A percentile compares a stretch with the other conserved stretches of the same genome.
These are phyloP conservation scores for Morelia viridis DNA, from an alignment of 2,797 vertebrate species.

Conservation along the genomic window DNA sequence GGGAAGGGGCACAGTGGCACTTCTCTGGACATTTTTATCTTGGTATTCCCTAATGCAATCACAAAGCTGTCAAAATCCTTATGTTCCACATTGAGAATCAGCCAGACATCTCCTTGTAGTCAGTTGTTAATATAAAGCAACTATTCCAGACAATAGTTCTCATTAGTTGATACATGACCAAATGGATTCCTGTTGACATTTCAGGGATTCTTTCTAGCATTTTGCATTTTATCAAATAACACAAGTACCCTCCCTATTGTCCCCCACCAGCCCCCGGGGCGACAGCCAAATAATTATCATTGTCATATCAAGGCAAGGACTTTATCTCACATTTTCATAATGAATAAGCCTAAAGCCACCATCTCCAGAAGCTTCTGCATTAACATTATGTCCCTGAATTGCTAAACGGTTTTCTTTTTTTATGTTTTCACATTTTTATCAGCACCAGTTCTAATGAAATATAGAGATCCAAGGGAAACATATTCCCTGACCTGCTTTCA, in stretches of 20 bases:
- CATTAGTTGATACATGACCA: not conserved
- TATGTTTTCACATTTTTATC: not conserved
- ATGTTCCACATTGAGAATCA: not conserved
- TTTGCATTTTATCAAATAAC: conserved; percentile 4
- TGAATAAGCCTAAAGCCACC: not conserved
- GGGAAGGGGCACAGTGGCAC: not conserved
- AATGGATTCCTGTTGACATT: not conserved
- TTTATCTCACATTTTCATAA: conserved; percentile 28
- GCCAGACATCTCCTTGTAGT: not conserved
- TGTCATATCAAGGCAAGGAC: conserved; percentile 25
- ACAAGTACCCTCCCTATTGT: not conserved
- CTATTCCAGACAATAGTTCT: not conserved
- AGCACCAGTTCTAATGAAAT: conserved; percentile 12
- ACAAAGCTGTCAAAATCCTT: not conserved
- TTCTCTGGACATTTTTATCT: not conserved
- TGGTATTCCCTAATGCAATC: not conserved
- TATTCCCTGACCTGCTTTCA: conserved; percentile 14
- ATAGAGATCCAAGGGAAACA: not conserved
- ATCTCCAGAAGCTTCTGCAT: not conserved
- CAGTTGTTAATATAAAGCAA: not conserved
- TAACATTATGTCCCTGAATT: conserved; percentile 11
- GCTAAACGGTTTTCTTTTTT: not conserved
- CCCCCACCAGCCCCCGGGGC: not conserved
- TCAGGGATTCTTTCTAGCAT: not conserved
- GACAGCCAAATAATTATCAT: conserved; percentile 7